Conservation (phyloP, 2,797 vertebrate genomes). For the Melanotaenia pygmaea region DNA sequence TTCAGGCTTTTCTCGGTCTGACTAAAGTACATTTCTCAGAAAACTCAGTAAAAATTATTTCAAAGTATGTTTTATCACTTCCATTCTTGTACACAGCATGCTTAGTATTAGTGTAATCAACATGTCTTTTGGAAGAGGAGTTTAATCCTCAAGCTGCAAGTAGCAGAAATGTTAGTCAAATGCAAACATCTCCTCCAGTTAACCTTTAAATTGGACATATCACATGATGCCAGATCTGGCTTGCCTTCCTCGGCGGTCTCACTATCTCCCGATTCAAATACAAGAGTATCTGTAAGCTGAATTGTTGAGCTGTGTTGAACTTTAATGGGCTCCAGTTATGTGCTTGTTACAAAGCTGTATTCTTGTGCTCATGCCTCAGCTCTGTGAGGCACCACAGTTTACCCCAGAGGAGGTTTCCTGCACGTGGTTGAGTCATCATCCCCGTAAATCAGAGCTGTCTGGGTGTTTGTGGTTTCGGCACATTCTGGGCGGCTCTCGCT, state of each 20-base stretch:
- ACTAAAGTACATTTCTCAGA: not conserved
- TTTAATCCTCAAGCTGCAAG: not conserved
- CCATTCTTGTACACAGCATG: not conserved
- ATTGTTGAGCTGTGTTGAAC: constrained; percentile 20
- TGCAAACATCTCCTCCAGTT: constrained; percentile 39
- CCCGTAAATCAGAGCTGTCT: constrained; percentile 39
- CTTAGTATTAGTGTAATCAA: not conserved
- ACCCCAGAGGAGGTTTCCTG: constrained; percentile 43
- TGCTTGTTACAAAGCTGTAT: constrained; percentile 13
- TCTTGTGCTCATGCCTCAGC: not conserved
- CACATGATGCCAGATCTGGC: constrained; percentile 16
- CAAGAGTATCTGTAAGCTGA: not conserved
- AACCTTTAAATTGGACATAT: constrained; percentile 17
- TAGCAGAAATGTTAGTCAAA: not conserved
- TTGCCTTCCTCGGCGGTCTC: not conserved
- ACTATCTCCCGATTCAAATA: constrained; percentile 1
- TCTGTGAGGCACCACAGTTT: constrained; percentile 11
- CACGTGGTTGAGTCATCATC: constrained; percentile 23
- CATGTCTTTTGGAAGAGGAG: not conserved
- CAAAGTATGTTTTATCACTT: not conserved
- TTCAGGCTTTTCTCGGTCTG: too few species aligned
- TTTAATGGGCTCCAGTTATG: not conserved
- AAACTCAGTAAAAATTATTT: not conserved
- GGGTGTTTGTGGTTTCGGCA: constrained; percentile 40
- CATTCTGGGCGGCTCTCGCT: constrained; percentile 35